These are phyloP conservation scores for Gambusia holbrooki DNA, from an alignment of 2,113 vertebrate genomes.

Conservation along the genomic window DNA sequence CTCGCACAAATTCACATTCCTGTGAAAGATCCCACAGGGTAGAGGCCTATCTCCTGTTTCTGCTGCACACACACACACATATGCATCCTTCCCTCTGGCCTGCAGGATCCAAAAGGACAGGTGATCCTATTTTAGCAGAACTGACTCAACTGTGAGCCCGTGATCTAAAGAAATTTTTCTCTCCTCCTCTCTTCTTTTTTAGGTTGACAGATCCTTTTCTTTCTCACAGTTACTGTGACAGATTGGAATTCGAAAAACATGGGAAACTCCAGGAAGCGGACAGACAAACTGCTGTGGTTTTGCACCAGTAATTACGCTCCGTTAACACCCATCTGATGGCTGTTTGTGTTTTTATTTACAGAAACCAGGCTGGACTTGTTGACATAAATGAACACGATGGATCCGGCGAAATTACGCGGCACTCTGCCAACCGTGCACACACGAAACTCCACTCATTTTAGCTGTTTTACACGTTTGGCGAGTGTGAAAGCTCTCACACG, in stretches of 20 bases:
- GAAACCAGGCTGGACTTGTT: constrained; percentile 39
- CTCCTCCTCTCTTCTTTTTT: background rate
- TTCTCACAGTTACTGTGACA: constrained; percentile 63
- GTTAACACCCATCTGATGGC: constrained; percentile 62
- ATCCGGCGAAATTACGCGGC: constrained; percentile 1
- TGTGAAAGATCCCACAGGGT: constrained; percentile 66
- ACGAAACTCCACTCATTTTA: background rate
- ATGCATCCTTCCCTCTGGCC: constrained; percentile 10
- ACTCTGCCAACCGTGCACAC: constrained; percentile 10
- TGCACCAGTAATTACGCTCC: constrained; percentile 66
- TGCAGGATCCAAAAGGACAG: constrained; percentile 60
- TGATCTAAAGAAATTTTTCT: constrained; percentile 2
- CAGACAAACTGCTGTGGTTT: constrained; percentile 64
- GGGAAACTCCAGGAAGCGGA: constrained; percentile 66
- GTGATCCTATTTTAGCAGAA: constrained; percentile 44
- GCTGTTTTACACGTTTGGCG: background rate
- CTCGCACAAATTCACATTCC: constrained; percentile 65
- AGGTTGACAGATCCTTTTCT: constrained; percentile 40
- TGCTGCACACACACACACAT: constrained; percentile 15
- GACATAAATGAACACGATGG: constrained; percentile 8
- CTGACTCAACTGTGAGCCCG: constrained; percentile 43
- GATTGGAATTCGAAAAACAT: constrained; percentile 65
- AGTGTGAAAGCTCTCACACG: constrained; percentile 31
- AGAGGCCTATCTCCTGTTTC: constrained; percentile 66
- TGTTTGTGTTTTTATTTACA: constrained; percentile 63